Percentiles rank a stretch among this genome's conserved stretches.
phyloP scores from a whole-genome alignment of 2,888 invertebrate species.

The Drosophila mercatorum region DNA sequence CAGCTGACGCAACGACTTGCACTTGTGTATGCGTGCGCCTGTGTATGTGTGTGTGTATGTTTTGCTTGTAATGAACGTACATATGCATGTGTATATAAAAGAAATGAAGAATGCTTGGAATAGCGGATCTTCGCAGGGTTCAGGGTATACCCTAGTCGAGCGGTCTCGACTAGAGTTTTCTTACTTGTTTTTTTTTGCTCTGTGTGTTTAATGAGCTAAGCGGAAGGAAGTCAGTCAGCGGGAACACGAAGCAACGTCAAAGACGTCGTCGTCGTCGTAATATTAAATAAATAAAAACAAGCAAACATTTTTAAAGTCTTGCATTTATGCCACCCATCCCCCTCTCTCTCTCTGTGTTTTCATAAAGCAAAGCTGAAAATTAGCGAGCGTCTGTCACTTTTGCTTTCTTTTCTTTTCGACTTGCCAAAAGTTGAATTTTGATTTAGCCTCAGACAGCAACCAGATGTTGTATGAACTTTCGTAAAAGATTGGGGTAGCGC shows the following conservation, averaged over 20 bases:
- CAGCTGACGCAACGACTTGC: too few species aligned
- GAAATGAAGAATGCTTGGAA: too few species aligned
- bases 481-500: constrained; percentile 1
- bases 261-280: constrained; percentile 57
- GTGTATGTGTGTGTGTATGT: too few species aligned
- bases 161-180: too few species aligned
- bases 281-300: constrained; percentile 73
- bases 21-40: too few species aligned
- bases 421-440: constrained; percentile 51
- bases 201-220: constrained; percentile 81
- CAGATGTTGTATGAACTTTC: constrained; percentile 50
- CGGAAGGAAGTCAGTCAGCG: constrained; percentile 80
- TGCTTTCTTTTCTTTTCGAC: constrained; percentile 42
- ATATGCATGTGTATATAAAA: too few species aligned
- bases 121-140: too few species aligned
- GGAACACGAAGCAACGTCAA: constrained; percentile 50
- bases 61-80: too few species aligned
- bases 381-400: constrained; percentile 75
- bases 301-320: constrained; percentile 60
- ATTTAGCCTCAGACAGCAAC: constrained; percentile 55
- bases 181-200: constrained; percentile 11
- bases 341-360: neutral
- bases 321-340: constrained; percentile 1
- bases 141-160: too few species aligned
- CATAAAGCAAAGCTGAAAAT: constrained; percentile 69